phyloP scores from a whole-genome alignment of 2,888 invertebrate genomes.

The Tenthredo livida region DNA sequence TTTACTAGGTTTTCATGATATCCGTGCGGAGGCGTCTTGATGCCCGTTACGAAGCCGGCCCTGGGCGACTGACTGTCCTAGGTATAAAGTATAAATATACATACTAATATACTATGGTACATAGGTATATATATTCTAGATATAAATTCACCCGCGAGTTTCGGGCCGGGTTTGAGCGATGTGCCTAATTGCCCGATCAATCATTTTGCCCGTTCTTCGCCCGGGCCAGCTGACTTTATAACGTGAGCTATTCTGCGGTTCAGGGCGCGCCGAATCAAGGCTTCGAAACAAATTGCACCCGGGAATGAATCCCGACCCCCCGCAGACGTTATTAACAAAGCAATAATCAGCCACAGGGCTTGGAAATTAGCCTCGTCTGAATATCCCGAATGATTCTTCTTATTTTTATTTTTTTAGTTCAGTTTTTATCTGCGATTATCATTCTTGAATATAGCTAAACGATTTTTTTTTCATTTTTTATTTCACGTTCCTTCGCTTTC shows the following conservation, averaged over 20 bases:
- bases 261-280: constrained; percentile 23
- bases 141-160: background rate
- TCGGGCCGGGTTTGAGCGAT: constrained; percentile 29
- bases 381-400: no score
- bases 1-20: background rate
- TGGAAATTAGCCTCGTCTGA: constrained; percentile 1
- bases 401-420: background rate
- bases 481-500: background rate
- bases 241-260: constrained; percentile 1
- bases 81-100: background rate
- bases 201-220: constrained; percentile 14
- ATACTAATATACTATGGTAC: background rate
- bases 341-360: background rate
- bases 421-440: background rate
- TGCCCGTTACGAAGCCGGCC: background rate
- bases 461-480: background rate
- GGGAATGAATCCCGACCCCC: constrained; percentile 15
- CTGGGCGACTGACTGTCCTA: constrained; percentile 22
- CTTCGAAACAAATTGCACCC: constrained; percentile 34
- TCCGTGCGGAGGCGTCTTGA: constrained; percentile 15
- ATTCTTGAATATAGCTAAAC: background rate
- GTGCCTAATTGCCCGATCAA: constrained; percentile 47
- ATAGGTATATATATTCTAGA: background rate
- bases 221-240: constrained; percentile 16
- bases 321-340: constrained; percentile 30